phyloP scores from a whole-genome alignment of 2,113 vertebrate genomes.

The Rhinolophus ferrumequinum region DNA sequence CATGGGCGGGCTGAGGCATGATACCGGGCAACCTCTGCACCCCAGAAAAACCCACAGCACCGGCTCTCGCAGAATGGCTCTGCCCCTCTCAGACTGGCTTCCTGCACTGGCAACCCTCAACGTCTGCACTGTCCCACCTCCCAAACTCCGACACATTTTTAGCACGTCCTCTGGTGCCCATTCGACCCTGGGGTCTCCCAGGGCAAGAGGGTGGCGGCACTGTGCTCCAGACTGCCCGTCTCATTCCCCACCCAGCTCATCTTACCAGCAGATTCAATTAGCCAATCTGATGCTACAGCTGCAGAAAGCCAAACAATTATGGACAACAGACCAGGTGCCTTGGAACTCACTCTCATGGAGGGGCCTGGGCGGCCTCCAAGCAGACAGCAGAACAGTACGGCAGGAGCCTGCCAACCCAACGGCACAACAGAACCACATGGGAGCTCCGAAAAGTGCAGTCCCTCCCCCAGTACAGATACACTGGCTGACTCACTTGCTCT shows the following conservation, averaged over 20 bases:
- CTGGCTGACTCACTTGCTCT: not conserved
- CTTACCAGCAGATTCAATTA: conserved; percentile 81
- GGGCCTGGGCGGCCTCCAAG: conserved; percentile 19
- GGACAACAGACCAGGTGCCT: conserved; percentile 37
- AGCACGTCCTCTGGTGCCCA: not conserved
- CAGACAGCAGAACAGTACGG: conserved; percentile 4
- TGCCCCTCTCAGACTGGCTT: not conserved
- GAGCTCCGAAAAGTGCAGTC: not conserved
- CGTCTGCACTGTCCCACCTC: not conserved
- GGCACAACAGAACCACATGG: not conserved
- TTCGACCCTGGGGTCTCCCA: not conserved
- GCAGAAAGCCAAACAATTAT: conserved; percentile 53
- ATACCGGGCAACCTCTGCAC: not conserved
- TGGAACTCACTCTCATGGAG: conserved; percentile 23
- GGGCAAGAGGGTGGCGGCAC: not conserved
- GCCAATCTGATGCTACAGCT: conserved; percentile 72
- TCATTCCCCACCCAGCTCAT: conserved; percentile 43
- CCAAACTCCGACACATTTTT: not conserved
- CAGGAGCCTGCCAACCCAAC: not conserved
- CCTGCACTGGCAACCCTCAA: not conserved
- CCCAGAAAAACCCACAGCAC: not conserved
- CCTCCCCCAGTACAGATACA: not conserved
- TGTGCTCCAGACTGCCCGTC: not conserved
- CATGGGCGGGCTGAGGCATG: not conserved
- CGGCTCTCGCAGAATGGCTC: not conserved